Base-by-base conservation (phyloP, 2,888 invertebrate genomes). In the Polyploca ridens region DNA sequence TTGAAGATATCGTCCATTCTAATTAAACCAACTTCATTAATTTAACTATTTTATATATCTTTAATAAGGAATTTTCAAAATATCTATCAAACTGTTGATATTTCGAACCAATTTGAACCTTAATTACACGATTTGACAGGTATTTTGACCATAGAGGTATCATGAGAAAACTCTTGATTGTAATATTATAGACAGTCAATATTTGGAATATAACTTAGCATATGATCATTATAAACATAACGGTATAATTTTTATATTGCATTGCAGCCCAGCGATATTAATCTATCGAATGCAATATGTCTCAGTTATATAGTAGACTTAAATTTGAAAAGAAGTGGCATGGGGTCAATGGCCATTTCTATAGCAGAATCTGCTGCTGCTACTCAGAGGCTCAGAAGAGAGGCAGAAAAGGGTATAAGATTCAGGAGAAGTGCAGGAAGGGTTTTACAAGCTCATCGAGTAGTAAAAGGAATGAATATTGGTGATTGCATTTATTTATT, bases 401-500 rank as follows among this genome's bases (percentile, higher is more conserved):
- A 94, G 76, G 90, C 91, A 35, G 94, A 94, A 77, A 92, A 89
- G 66, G 94, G 94, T 69, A 87, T 93, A 60, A 72, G 90, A 75
- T 94, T 94, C 69, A 87, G 88, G 72, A 83, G 92, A 78, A 94
- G 94, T 77, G 94, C 94, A 60, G 86, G 93, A 38, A 86, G 90
- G 81, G 87, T 94, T 66, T 85, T 94, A 35, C 93, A 94, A 82
- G 94, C 94, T 16, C 80, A 88, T 60, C 82, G 94, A 70, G 89
- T 94, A 63, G 94, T 89, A 13, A 94, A 89, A 72, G 90, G 92
- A 63, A 88, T 94, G 92, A 94, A 94, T 77, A 92, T 94, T 69
- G 92, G 94, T 92, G 76, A 46, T 46, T n/a, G 7, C 46, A 58
- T 54, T 62, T 35, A 62, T 44, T 49, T 16, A n/a, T 14, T 58